These are phyloP conservation scores for Lamproptera curius DNA, from an alignment of 2,888 invertebrate genomes.

Conservation along the genomic window DNA sequence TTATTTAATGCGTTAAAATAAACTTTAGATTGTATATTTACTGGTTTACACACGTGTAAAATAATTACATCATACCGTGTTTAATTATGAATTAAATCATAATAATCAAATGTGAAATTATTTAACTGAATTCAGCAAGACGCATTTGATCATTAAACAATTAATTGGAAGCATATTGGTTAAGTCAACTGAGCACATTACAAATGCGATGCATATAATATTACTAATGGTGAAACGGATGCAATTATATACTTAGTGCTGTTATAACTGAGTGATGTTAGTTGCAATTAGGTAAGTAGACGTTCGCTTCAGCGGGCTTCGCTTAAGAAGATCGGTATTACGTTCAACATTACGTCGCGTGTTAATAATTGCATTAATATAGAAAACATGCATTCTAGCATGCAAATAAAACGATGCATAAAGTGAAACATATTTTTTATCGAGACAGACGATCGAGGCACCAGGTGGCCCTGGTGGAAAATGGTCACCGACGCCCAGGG, in stretches of 20 bases:
- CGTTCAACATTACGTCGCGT: not conserved
- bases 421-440: no score
- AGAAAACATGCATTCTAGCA: no score
- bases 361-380: no score
- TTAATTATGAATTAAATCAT: not conserved
- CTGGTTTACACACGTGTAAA: not conserved
- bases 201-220: constrained; percentile 12
- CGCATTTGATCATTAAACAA: constrained; percentile 8
- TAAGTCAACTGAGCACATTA: constrained; percentile 6
- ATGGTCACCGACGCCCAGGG: no score
- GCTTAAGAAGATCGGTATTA: constrained; percentile 2
- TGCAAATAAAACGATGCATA: no score
- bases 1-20: no score
- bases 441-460: no score
- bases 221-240: constrained; percentile 14
- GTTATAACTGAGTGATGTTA: constrained; percentile 4
- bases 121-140: not conserved
- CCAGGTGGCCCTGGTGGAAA: no score
- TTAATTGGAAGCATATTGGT: not conserved
- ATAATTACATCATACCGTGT: not conserved
- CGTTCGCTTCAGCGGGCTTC: constrained; percentile 14
- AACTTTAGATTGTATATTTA: no score
- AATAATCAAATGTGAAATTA: not conserved
- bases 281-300: constrained; percentile 18
- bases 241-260: constrained; percentile 1